Evolutionary conservation across 1,140 invertebrate genomes (phyloP).

Genomic region (Bemisia tabaci): DNA sequence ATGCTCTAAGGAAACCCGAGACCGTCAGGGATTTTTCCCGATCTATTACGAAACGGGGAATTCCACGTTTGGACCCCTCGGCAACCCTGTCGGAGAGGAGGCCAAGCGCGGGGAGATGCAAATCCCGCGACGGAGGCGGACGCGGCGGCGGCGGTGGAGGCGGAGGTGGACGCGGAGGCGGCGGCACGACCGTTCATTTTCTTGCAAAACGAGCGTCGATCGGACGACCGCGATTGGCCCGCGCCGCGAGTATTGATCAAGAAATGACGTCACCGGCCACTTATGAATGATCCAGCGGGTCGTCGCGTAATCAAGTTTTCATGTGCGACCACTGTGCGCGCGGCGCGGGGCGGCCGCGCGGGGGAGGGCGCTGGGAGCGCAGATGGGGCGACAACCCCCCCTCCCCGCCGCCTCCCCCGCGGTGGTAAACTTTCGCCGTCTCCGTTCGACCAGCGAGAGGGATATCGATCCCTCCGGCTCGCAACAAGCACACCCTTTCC

Average conservation of each 20-base stretch:
- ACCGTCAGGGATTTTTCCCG: too few species aligned
- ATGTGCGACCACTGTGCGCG: neutral
- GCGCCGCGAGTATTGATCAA: neutral
- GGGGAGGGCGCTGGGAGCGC: neutral
- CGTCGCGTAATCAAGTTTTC: neutral
- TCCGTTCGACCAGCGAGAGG: neutral
- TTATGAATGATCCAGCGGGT: constrained; percentile 9
- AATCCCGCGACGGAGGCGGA: too few species aligned
- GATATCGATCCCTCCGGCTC: neutral
- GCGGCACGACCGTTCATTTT: neutral
- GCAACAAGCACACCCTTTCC: neutral
- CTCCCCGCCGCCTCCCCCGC: too few species aligned
- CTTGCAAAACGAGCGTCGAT: neutral
- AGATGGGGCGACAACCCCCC: too few species aligned
- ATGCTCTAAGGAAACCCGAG: too few species aligned
- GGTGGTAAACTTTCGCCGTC: neutral
- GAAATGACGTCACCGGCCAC: constrained; percentile 2
- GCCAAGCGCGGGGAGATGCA: too few species aligned
- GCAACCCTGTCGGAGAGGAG: too few species aligned
- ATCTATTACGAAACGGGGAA: too few species aligned
- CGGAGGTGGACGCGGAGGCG: neutral
- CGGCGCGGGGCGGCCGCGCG: too few species aligned
- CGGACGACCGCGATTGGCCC: neutral
- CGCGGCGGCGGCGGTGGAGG: neutral
- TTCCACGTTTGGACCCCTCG: too few species aligned